Evolutionary conservation across 1,140 invertebrate species (phyloP).

Genomic region (Dufourea novaeangliae): DNA sequence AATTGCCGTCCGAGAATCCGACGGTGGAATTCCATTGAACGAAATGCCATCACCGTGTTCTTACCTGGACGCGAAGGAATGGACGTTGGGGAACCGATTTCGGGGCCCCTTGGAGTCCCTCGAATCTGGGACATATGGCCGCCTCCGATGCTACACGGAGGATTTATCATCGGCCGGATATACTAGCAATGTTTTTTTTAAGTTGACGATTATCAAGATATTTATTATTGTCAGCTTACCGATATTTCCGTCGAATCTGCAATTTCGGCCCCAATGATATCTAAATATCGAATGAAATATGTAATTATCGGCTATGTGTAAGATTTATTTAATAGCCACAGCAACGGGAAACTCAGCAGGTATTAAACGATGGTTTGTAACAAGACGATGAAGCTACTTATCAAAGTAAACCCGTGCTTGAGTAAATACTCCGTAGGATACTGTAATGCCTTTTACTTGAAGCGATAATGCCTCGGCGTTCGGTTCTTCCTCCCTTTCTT

Average conservation of each 20-base stretch:
- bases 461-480: conserved; percentile 46
- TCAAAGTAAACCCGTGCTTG: conserved; percentile 36
- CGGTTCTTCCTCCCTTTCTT: conserved; percentile 23
- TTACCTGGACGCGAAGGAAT: conserved; percentile 69
- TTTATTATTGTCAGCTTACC: too few relatives aligned
- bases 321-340: not conserved
- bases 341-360: not conserved
- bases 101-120: not conserved
- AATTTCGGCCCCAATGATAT: too few relatives aligned
- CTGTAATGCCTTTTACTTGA: conserved; percentile 56
- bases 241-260: too few relatives aligned
- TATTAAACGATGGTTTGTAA: conserved; percentile 18
- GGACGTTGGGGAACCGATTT: conserved; percentile 49
- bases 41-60: conserved; percentile 75
- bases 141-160: too few relatives aligned
- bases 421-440: conserved; percentile 56
- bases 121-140: conserved; percentile 17
- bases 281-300: too few relatives aligned
- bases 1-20: conserved; percentile 75
- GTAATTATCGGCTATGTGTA: too few relatives aligned
- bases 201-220: too few relatives aligned
- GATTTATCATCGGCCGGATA: too few relatives aligned
- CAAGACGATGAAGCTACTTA: conserved; percentile 24
- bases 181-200: too few relatives aligned
- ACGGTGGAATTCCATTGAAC: conserved; percentile 76